Evolutionary conservation across 2,888 invertebrate species (phyloP), one percentile per base, ranked within the genome.

Genomic region (Eugnorisma glareosa): DNA sequence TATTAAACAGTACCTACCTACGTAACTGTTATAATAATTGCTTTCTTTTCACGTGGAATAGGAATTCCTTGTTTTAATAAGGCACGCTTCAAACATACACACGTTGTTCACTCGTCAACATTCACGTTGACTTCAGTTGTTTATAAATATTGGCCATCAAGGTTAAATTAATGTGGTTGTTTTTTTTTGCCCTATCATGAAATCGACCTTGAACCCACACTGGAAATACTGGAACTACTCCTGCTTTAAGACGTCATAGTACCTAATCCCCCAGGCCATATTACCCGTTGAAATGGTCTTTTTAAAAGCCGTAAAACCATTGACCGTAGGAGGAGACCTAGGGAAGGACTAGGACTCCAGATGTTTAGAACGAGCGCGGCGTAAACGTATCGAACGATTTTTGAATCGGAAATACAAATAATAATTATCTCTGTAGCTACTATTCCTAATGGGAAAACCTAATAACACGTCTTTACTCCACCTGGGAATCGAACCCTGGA

Each of bases 51-150:
- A n/a, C n/a, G n/a, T n/a, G n/a, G n/a, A n/a, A n/a, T n/a, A n/a
- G 51, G 77, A 73, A 75, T 73, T 75, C 48, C 31, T 61, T 73
- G 48, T 61, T 28, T 61, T 37, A n/a, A 21, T 73, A 40, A 8
- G 18, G 31, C 73, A 73, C 37, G 73, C 48, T 73, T 61, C 45
- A 48, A 31, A 28, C 31, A 18, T 24, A 48, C 28, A 73, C 48
- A 31, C 3, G 6, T 72, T 11, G n/a, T 13, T n/a, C 13, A 31
- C 63, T 24, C 28, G 8, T 40, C 10, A 31, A 18, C 15, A 8
- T 28, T 40, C 10, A 28, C 15, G 40, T 45, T 21, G 18, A 51
- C 67, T n/a, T 51, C 67, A 31, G 6, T 24, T 63, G 63, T 63
- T 63, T 63, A 63, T 63, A 63, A 63, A 63, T 63, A 37, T 37